Evolutionary conservation across 2,888 invertebrate species (phyloP).

Genomic region (Papilio demoleus): DNA sequence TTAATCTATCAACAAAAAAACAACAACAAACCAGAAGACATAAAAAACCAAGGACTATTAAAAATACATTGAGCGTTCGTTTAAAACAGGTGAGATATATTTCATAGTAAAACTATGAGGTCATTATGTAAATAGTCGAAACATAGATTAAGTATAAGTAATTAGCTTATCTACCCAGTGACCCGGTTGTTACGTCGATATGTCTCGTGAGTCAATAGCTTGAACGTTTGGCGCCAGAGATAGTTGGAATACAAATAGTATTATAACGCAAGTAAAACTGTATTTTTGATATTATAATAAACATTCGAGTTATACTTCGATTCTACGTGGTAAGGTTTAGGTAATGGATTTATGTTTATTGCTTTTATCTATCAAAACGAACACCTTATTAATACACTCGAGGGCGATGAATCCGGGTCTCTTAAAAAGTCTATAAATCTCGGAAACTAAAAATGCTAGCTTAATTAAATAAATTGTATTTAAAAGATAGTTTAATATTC

Average conservation of each 20-base stretch:
- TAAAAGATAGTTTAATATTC: too few relatives aligned
- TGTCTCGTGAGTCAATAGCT: slow-evolving; percentile 12
- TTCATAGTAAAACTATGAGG: slow-evolving; percentile 18
- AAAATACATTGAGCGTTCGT: neutral
- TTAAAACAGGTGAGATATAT: neutral
- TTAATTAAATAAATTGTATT: too few relatives aligned
- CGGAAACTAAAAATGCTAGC: too few relatives aligned
- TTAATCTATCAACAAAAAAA: neutral
- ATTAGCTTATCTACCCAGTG: slow-evolving; percentile 32
- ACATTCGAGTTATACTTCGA: too few relatives aligned
- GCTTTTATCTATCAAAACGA: too few relatives aligned
- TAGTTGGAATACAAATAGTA: neutral
- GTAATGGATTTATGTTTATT: too few relatives aligned
- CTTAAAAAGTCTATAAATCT: too few relatives aligned
- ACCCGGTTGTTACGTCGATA: slow-evolving; percentile 30
- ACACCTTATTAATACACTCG: too few relatives aligned
- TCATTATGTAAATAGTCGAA: slow-evolving; percentile 30
- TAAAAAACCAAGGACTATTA: neutral
- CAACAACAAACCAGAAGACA: neutral
- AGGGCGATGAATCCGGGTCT: too few relatives aligned
- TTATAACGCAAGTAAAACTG: neutral
- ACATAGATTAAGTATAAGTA: slow-evolving; percentile 15
- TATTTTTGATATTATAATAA: too few relatives aligned
- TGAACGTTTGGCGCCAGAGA: slow-evolving; percentile 3
- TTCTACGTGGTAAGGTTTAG: too few relatives aligned